Percentiles rank a stretch among this genome's conserved stretches.
phyloP scores from a whole-genome alignment of 2,113 vertebrate species.

The Corvus hawaiiensis region DNA sequence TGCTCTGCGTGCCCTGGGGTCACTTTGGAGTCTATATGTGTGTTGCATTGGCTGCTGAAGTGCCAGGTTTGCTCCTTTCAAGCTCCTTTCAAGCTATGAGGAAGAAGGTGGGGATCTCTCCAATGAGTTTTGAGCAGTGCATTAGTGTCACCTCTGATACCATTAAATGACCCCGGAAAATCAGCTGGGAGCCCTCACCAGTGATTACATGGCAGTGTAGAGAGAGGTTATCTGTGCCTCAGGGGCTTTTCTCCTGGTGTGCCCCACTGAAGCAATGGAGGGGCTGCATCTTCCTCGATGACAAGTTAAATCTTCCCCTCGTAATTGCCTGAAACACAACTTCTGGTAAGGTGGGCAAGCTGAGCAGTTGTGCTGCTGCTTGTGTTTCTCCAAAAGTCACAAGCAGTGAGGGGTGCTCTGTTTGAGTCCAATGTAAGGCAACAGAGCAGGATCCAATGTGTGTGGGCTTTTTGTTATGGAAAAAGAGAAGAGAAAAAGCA shows the following conservation, averaged over 20 bases:
- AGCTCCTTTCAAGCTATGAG: background rate
- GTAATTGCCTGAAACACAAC: background rate
- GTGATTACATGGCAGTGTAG: background rate
- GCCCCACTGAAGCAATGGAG: background rate
- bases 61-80: background rate
- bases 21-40: background rate
- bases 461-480: too few species aligned
- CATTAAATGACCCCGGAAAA: background rate
- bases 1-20: fast-evolving
- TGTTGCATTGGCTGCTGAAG: background rate
- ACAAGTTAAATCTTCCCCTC: background rate
- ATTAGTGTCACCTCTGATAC: background rate
- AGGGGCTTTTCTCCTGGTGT: background rate
- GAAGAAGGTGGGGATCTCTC: background rate
- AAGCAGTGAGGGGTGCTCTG: background rate
- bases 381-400: background rate
- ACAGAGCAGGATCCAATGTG: background rate
- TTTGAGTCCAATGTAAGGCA: background rate
- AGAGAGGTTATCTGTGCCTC: background rate
- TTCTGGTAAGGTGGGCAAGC: background rate
- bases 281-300: background rate
- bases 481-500: background rate
- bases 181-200: background rate
- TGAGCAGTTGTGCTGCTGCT: background rate
- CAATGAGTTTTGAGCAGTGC: background rate